phyloP scores from a whole-genome alignment of 1,140 invertebrate species.

The Calliphora vicina region DNA sequence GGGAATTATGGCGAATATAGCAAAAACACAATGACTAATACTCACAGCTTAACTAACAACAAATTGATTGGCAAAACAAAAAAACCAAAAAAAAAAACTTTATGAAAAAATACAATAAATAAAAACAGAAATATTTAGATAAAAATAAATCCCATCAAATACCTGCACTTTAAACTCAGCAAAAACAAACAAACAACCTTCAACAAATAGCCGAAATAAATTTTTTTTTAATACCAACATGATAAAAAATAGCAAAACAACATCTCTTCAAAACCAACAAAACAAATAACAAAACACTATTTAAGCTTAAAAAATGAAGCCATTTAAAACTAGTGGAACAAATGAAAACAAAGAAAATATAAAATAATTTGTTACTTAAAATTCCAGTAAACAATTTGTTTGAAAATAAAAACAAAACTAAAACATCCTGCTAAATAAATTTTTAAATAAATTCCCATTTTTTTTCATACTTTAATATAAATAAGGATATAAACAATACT shows the following conservation, averaged over 20 bases:
- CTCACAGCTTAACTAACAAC: background rate
- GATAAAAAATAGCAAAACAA: background rate
- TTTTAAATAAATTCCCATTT: background rate
- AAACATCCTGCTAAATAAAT: background rate
- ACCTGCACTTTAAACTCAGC: background rate
- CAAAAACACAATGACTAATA: slow-evolving; percentile 17
- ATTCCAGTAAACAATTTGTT: background rate
- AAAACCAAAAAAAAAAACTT: background rate
- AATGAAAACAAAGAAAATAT: background rate
- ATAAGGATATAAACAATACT: slow-evolving; percentile 10
- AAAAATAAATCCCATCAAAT: background rate
- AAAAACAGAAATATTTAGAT: background rate
- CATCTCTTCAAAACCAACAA: background rate
- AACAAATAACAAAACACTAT: background rate
- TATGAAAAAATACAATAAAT: background rate
- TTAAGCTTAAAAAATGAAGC: background rate
- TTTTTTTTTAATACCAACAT: background rate
- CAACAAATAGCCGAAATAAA: too few species aligned
- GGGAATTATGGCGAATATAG: background rate
- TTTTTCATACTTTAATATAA: background rate
- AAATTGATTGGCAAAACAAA: background rate
- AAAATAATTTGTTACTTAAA: background rate
- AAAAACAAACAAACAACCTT: background rate
- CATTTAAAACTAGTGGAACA: background rate
- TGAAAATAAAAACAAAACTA: background rate